Base-by-base conservation (phyloP, 2,113 vertebrate species). In the Laterallus jamaicensis region DNA sequence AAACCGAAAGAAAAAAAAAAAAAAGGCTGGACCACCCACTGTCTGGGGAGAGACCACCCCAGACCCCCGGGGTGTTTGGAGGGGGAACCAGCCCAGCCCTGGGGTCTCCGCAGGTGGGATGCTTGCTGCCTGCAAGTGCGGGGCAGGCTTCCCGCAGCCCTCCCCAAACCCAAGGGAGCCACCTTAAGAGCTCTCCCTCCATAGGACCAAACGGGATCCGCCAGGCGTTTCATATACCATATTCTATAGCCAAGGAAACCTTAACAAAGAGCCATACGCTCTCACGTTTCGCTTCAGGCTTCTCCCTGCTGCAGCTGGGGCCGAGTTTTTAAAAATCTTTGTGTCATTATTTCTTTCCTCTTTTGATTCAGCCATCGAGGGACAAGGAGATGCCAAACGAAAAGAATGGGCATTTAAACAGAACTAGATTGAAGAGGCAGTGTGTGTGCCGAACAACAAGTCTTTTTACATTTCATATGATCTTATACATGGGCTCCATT, bases 181-280 rank as follows among this genome's bases (percentile, higher is more conserved):
- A 97, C 97, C 97, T 97, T 97, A 97, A 97, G 88, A 96, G 90
- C 90, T 95, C 93, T 96, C 93, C 77, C 87, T 93, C 95, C 92
- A 96, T 97, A 97, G 91, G 96, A 96, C 96, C 95, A 91, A 96
- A 96, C 3, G 64, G 94, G 93, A 94, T 91, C 88, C 63, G 90
- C 91, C 85, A 94, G 96, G 97, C 95, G 56, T 97, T 96, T 97
- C 94, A 97, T 97, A 97, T 96, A 94, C 95, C 96, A 97, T 97
- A 97, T 97, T 97, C 97, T 97, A 97, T 96, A 97, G 97, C 95
- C 97, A 96, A 97, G 97, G 94, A 97, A 95, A 97, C 97, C 95
- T 93, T 96, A 97, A 97, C 97, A 97, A 97, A 97, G 97, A 96
- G 92, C 95, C 5, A 24, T 95, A 96, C 64, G 90, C 96, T 95